phyloP scores from a whole-genome alignment of 1,140 invertebrate genomes.

The Cotesia chilonis region DNA sequence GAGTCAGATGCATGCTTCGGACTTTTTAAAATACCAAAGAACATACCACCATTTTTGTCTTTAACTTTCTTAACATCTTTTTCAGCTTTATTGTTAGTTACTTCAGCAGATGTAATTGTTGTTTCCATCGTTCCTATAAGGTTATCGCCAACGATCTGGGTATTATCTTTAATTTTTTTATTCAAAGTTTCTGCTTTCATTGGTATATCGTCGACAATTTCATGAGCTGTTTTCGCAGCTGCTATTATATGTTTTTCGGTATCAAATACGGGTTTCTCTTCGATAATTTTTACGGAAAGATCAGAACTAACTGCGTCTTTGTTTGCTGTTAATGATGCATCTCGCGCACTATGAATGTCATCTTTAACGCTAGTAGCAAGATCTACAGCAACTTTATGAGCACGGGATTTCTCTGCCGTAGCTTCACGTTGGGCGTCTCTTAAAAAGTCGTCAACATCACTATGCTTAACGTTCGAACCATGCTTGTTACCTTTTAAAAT shows the following conservation, averaged over 20 bases:
- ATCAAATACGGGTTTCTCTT: slow-evolving; percentile 28
- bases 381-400: slow-evolving; percentile 27
- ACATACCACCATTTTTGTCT: slow-evolving; percentile 37
- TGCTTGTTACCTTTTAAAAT: slow-evolving; percentile 50
- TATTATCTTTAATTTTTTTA: slow-evolving; percentile 40
- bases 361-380: background rate
- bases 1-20: slow-evolving; percentile 51
- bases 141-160: slow-evolving; percentile 36
- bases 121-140: slow-evolving; percentile 27
- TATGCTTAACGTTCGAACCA: slow-evolving; percentile 22
- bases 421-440: slow-evolving; percentile 31
- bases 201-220: slow-evolving; percentile 16
- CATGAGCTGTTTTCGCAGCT: slow-evolving; percentile 16
- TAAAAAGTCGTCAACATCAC: slow-evolving; percentile 19
- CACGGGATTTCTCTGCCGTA: slow-evolving; percentile 4
- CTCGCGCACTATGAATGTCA: background rate
- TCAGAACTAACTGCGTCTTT: slow-evolving; percentile 17
- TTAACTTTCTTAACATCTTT: slow-evolving; percentile 42
- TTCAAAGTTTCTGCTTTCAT: slow-evolving; percentile 15
- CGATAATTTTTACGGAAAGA: background rate
- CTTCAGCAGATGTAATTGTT: slow-evolving; percentile 34
- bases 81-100: slow-evolving; percentile 41
- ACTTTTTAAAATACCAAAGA: slow-evolving; percentile 43
- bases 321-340: slow-evolving; percentile 30
- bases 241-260: slow-evolving; percentile 1